Base-by-base conservation (phyloP, 2,113 vertebrate genomes). In the Nycticorax nycticorax region DNA sequence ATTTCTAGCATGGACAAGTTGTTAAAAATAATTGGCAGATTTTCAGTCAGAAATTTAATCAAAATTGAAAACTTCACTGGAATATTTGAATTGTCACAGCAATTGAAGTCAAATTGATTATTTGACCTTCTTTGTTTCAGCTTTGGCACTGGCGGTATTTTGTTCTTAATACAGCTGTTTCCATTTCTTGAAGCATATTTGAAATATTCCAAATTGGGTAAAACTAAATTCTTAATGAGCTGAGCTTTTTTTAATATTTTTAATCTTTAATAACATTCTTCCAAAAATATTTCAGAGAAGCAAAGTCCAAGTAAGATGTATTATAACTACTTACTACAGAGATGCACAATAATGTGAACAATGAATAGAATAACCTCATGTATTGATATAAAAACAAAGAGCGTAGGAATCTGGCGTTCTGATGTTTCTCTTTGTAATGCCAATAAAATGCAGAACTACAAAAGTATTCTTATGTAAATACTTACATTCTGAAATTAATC, bases 381-480 rank as follows among this genome's bases (percentile, higher is more conserved):
- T 72, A 60, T 22, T 64, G 64, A 39, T 66, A 28, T 41, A 66
- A 78, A 82, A 76, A 14, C 43, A 73, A 24, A 69, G 35, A 75
- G 11, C 41, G 26, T 9, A 77, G 55, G 50, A 67, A 59, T 77
- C 47, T 67, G n/a, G 14, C 78, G 56, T 80, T 91, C 71, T 66
- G 39, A 4, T 64, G 30, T 85, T 95, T 84, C 73, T 85, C 76
- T 95, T 88, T 63, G 48, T 93, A 74, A 76, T 48, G 59, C 33
- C 53, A 85, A 5, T 82, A 57, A 83, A 93, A 74, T 73, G 52
- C 55, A 84, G 50, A 62, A 41, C 72, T 86, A 55, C 33, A 30
- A 35, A 95, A 96, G 52, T 83, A 71, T 86, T 86, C 77, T 71
- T 82, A 35, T 72, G 35, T 92, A 89, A 92, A 91, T 93, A 57